Evolutionary conservation across 2,797 vertebrate species (phyloP).

Genomic region (Pipistrellus nathusii): DNA sequence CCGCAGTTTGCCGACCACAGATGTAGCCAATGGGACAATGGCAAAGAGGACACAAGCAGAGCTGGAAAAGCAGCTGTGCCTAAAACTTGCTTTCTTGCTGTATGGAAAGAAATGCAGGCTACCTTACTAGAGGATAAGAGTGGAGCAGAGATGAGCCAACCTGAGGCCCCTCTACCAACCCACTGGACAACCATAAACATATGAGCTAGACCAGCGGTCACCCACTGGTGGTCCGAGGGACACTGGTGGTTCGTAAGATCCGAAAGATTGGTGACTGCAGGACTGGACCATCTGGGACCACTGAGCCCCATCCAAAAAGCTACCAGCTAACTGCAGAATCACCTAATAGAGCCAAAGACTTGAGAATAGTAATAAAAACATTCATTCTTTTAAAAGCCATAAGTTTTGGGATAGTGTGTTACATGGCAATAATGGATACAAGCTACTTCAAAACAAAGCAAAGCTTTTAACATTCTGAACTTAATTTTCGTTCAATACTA

Average conservation of each 20-base stretch:
- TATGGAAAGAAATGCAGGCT: not conserved
- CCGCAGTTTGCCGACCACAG: no score
- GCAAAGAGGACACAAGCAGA: not conserved
- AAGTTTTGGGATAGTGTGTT: not conserved
- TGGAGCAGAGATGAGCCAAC: not conserved
- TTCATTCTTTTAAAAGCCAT: not conserved
- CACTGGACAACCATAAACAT: not conserved
- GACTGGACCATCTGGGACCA: not conserved
- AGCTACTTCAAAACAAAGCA: not conserved
- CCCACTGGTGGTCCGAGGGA: no score
- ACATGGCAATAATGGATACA: not conserved
- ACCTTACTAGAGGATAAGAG: not conserved
- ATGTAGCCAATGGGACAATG: not conserved
- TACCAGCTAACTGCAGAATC: not conserved
- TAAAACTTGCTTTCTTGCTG: not conserved
- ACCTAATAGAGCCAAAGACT: not conserved
- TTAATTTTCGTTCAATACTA: conserved; percentile 10
- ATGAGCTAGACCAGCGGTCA: not conserved
- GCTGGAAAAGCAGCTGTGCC: not conserved
- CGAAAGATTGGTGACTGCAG: no score
- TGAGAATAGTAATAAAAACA: not conserved
- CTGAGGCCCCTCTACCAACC: not conserved
- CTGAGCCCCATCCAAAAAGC: not conserved
- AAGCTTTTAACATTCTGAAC: not conserved
- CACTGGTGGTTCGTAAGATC: no score